Evolutionary conservation across 2,888 invertebrate genomes (phyloP), one percentile per base, ranked within the genome.

Genomic region (Tipula lateralis): DNA sequence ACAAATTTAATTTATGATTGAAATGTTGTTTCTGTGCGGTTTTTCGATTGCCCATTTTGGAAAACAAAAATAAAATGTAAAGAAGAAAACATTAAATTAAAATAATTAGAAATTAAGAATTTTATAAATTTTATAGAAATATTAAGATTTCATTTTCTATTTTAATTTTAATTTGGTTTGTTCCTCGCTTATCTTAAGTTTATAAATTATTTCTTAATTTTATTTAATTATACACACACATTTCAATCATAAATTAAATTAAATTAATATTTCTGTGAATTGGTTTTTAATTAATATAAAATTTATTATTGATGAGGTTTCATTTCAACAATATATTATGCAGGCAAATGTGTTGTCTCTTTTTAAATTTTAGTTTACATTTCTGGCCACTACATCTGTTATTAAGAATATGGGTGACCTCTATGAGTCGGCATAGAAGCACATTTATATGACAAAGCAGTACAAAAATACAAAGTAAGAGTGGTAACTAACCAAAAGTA

Each of bases 11-110:
- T 29, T 89, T 90, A 90, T 90, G 90, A 90, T 90, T 90, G 90
- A 90, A 90, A 90, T 90, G 90, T 89, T 90, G 90, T 90, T 90
- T 90, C 90, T 90, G 90, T 90, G 90, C 66, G 66, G 66, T 66
- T 66, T 66, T 66, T 66, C 66, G 66, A 19, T 66, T 66, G 66
- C 24, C 66, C 24, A 24, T 66, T 24, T n/a, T n/a, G n/a, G 66
- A 1, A 16, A 50, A 89, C 89, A 89, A 89, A 90, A 89, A n/a
- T n/a, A n/a, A n/a, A n/a, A n/a, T n/a, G 90, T 88, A 50, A 50
- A 50, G 24, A 66, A 66, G 24, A 66, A 19, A 13, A 24, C 19
- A 66, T 66, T 24, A 24, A 66, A 66, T 19, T 24, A 66, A 66
- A 66, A 24, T 66, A 66, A 66, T 50, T 50, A 50, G 44, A 66